Evolutionary conservation across 2,888 invertebrate genomes (phyloP).

Genomic region (Gastracanthus pulcherrimus): DNA sequence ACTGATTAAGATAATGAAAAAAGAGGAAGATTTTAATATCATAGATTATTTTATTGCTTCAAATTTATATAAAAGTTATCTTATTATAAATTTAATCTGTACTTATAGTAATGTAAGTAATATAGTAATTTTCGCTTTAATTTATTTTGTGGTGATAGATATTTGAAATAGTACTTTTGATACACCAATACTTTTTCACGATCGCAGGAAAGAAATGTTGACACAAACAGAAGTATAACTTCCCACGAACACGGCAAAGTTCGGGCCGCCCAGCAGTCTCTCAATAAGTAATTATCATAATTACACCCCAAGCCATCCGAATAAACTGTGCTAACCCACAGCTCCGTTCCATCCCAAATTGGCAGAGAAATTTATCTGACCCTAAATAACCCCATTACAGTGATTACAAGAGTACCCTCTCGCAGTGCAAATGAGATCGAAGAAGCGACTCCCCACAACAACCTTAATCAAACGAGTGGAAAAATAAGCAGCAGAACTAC

Average conservation of each 20-base stretch:
- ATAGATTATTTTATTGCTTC: no score
- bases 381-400: neutral
- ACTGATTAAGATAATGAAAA: no score
- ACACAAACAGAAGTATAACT: neutral
- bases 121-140: no score
- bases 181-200: neutral
- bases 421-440: neutral
- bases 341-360: neutral
- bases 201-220: neutral
- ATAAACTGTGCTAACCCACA: neutral
- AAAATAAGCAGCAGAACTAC: neutral
- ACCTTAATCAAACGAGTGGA: conserved; percentile 31
- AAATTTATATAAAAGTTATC: no score
- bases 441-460: neutral
- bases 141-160: no score
- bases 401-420: neutral
- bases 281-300: conserved; percentile 1
- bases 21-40: no score
- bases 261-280: neutral
- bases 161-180: neutral
- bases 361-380: neutral
- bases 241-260: neutral
- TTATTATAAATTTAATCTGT: no score
- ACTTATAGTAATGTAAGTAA: no score
- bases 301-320: neutral